Base-by-base conservation (phyloP, 2,888 invertebrate genomes). In the Cantharis rufa region DNA sequence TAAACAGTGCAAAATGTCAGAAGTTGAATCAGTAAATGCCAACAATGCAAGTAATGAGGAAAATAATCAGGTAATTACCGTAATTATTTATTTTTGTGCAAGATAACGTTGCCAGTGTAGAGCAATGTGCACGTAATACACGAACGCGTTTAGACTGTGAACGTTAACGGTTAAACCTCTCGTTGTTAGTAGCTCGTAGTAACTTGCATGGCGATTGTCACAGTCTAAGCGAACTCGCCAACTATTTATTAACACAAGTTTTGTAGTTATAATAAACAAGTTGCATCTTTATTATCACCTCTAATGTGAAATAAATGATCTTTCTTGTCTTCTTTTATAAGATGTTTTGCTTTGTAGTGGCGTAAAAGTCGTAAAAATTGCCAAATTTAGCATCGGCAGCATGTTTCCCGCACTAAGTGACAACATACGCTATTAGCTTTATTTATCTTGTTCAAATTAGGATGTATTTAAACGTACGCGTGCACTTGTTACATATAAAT, bases 111-210 rank as follows among this genome's bases (percentile, higher is more conserved):
- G 62, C 32, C 72, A 74, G 75, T 77, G 69, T 18, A 69, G 72
- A 72, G 84, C 87, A 87, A 86, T 88, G 87, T 87, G 88, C 86
- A 88, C 87, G 86, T 87, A 88, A 87, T 85, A 85, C 82, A 80
- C 80, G 78, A 80, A 80, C 78, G 80, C 78, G 81, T 73, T 87
- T 85, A 88, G 88, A 87, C 82, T 87, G 87, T 87, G 87, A 86
- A 75, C 70, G 69, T 80, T 61, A 24, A 69, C 76, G 82, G 82
- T 84, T 84, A 84, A 84, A 84, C 84, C 83, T 83, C 82, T 83
- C 78, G 75, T 71, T 74, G 74, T 71, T 64, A 62, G 71, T 71
- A 13, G 21, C 64, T 62, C 69, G 76, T 61, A 68, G 69, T 18
- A 62, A 74, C 71, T 69, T 28, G 11, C n/a, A 7, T 13, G 1